phyloP scores from a whole-genome alignment of 2,797 vertebrate species.

The Vespertilio murinus region DNA sequence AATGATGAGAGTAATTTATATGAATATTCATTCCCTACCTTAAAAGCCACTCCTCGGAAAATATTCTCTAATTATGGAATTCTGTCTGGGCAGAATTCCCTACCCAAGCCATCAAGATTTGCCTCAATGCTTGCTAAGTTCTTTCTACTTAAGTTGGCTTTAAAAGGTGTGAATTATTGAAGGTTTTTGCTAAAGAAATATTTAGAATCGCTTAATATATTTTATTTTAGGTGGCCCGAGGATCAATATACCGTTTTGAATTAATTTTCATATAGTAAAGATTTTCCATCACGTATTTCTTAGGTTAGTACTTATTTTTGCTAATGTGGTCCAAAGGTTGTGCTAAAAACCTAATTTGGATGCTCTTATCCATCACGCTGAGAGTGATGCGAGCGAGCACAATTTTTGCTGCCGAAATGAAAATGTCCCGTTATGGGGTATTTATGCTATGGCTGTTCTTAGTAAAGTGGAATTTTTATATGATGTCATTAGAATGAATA shows the following conservation, averaged over 20 bases:
- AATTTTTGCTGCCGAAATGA: conserved; percentile 79
- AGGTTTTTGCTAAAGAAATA: conserved; percentile 67
- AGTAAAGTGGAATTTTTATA: conserved; percentile 82
- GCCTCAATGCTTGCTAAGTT: background rate
- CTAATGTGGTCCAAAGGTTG: conserved; percentile 82
- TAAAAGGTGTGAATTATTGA: conserved; percentile 24
- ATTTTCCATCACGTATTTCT: conserved; percentile 83
- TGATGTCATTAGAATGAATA: conserved; percentile 81
- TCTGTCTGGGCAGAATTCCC: background rate
- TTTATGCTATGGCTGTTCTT: conserved; percentile 79
- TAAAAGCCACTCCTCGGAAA: background rate
- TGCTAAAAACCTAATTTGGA: conserved; percentile 68
- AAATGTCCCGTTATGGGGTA: conserved; percentile 79
- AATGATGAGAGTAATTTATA: background rate
- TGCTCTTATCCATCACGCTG: conserved; percentile 74
- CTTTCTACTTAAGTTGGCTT: conserved; percentile 30
- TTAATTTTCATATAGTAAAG: conserved; percentile 77
- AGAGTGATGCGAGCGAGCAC: conserved; percentile 56
- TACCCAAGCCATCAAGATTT: background rate
- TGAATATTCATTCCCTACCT: background rate
- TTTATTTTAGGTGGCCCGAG: conserved; percentile 69
- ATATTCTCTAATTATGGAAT: background rate
- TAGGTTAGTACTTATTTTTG: conserved; percentile 84
- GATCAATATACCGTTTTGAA: conserved; percentile 77
- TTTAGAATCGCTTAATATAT: conserved; percentile 65